Conservation (phyloP, 2,888 invertebrate genomes). For the Uloborus plumipes region DNA sequence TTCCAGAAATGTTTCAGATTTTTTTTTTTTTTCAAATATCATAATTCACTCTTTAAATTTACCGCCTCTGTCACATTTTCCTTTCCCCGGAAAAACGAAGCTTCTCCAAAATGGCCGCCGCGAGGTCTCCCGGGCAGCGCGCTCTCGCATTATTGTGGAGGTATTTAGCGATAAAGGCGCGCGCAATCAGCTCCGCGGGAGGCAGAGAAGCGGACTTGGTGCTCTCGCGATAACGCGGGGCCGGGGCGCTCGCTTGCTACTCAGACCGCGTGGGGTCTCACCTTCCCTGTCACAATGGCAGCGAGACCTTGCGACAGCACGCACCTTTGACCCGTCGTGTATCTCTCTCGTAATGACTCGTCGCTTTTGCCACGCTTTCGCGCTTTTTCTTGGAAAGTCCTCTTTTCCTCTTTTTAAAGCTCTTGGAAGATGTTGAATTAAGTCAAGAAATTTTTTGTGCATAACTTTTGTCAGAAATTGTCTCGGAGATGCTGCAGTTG, state of each 20-base stretch:
- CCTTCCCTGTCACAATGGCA: conserved; percentile 43
- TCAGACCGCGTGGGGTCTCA: conserved; percentile 64
- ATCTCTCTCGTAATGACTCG: conserved; percentile 29
- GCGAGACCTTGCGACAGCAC: conserved; percentile 33
- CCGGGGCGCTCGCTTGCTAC: conserved; percentile 40
- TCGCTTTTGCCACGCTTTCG: conserved; percentile 39
- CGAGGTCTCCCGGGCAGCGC: neutral
- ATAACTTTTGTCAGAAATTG: no score
- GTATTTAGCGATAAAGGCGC: conserved; percentile 24
- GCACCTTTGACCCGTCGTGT: conserved; percentile 19
- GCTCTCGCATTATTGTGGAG: conserved; percentile 43
- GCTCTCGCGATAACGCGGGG: conserved; percentile 30
- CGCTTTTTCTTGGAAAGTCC: conserved; percentile 12
- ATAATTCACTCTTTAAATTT: no score
- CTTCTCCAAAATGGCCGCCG: no score
- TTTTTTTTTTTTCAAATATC: no score
- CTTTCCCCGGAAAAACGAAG: no score
- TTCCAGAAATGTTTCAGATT: no score
- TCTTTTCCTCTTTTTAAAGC: no score
- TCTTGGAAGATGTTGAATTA: no score
- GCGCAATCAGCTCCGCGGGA: conserved; percentile 40
- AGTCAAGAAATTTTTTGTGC: no score
- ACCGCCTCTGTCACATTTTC: no score
- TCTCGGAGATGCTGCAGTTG: no score
- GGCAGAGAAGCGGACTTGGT: conserved; percentile 50